Evolutionary conservation across 2,888 invertebrate genomes (phyloP).

Genomic region (Amitus sp.): DNA sequence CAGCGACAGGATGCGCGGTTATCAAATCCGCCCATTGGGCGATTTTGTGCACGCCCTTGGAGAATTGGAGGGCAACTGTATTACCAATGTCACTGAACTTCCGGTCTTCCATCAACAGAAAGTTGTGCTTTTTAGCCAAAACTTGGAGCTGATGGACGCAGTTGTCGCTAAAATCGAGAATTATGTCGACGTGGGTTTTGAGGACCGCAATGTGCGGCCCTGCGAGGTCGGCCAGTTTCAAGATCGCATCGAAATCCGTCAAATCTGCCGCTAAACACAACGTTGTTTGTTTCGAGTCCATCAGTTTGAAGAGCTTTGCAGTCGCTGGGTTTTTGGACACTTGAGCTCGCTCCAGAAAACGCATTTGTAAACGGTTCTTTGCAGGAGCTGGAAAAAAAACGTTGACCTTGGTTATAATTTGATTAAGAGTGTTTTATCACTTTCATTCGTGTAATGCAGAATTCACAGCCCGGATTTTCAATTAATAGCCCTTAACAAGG

Average conservation of each 20-base stretch:
- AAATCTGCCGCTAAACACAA: slow-evolving; percentile 92
- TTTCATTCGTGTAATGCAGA: no score
- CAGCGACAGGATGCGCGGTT: slow-evolving; percentile 88
- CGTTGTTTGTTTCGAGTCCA: slow-evolving; percentile 87
- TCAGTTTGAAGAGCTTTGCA: slow-evolving; percentile 77
- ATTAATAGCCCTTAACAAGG: no score
- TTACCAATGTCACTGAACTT: slow-evolving; percentile 98
- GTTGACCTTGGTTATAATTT: no score
- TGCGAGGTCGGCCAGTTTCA: slow-evolving; percentile 78
- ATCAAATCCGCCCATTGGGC: slow-evolving; percentile 91
- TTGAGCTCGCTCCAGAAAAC: slow-evolving; percentile 72
- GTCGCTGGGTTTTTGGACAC: slow-evolving; percentile 72
- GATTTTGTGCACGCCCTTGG: slow-evolving; percentile 79
- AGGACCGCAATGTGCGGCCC: slow-evolving; percentile 89
- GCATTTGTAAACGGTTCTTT: slow-evolving; percentile 68
- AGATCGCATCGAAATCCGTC: slow-evolving; percentile 74
- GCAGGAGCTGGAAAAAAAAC: slow-evolving; percentile 27
- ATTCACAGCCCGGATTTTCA: no score
- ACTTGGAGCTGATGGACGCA: slow-evolving; percentile 73
- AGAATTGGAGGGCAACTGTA: slow-evolving; percentile 86
- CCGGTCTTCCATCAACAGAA: slow-evolving; percentile 94
- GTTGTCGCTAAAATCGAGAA: slow-evolving; percentile 79
- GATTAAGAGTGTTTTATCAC: no score
- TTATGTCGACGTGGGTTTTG: slow-evolving; percentile 90
- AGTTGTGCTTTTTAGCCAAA: slow-evolving; percentile 81